Evolutionary conservation across 2,113 vertebrate genomes (phyloP).

Genomic region (Daubentonia madagascariensis): DNA sequence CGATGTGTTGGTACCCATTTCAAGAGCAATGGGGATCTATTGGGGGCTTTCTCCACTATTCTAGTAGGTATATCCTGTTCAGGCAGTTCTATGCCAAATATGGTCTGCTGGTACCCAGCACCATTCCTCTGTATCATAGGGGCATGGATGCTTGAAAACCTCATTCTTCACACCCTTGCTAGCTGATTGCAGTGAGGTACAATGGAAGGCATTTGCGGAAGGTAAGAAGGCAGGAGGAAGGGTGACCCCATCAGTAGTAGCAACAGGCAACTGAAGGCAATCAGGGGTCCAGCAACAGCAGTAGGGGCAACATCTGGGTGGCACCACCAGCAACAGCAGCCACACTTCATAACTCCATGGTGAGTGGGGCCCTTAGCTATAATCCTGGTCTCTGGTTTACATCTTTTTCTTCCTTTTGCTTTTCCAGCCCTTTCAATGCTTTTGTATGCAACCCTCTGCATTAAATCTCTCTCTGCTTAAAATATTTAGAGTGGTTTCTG

Average conservation of each 20-base stretch:
- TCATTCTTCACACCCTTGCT: background rate
- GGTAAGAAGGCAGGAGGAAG: background rate
- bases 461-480: background rate
- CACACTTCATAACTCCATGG: accelerated
- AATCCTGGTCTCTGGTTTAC: background rate
- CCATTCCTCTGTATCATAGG: too few species aligned
- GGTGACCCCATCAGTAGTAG: background rate
- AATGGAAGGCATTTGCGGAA: background rate
- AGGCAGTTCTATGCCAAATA: too few species aligned
- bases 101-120: background rate
- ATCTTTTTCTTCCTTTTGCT: background rate
- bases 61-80: background rate
- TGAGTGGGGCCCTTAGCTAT: background rate
- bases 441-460: background rate
- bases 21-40: background rate
- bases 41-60: background rate
- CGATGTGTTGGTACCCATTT: background rate
- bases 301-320: background rate
- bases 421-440: background rate
- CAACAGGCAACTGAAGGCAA: background rate
- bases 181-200: background rate
- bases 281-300: background rate
- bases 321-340: too few species aligned
- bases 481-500: background rate
- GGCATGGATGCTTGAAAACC: background rate